Evolutionary conservation across 37 sponge, comb jelly and placozoan species (phyloP), one percentile per base, ranked within the genome.

Genomic region (Axinella damicornis): DNA sequence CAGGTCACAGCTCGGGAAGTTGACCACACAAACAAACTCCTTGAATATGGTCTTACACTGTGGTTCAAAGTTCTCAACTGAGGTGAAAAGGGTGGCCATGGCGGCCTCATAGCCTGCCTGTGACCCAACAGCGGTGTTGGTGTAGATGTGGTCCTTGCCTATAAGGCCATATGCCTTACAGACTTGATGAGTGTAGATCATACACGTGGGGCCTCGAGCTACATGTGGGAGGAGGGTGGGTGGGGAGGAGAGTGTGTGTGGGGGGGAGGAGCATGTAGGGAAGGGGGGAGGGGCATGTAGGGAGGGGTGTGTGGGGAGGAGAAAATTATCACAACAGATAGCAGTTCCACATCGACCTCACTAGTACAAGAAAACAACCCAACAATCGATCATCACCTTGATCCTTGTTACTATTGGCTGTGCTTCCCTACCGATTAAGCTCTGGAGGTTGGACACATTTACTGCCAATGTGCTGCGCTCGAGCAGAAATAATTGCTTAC

Each of bases 1-100:
- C 37, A 72, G 65, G 65, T 91, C 92, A 91, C 92, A 91, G 32
- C 40, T 30, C 19, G 92, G 83, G 59, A 86, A 91, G 57, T 77
- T 86, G 70, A 39, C 21, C 25, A 59, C 37, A 41, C 92, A 91
- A 22, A 86, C 37, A 19, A 84, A 63, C 22, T 82, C 87, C 33
- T 69, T 1, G 6, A 91, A 71, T 0, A 57, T 25, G 25, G 1
- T 62, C 0, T n/a, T 21, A 53, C 90, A 90, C 55, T 55, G 53
- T 6, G 20, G 25, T 0, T 15, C 57, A 59, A 53, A 77, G 46
- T 36, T 41, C 9, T 5, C 63, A 35, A 37, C 27, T 15, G 40
- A 17, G 22, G 19, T 60, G 19, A 59, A 20, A 15, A 79, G 53
- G 22, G 60, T 39, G 30, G 17, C 2, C 74, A 80, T 73, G 27